phyloP scores from a whole-genome alignment of 2,888 invertebrate genomes.

The Leucophenga maculata region DNA sequence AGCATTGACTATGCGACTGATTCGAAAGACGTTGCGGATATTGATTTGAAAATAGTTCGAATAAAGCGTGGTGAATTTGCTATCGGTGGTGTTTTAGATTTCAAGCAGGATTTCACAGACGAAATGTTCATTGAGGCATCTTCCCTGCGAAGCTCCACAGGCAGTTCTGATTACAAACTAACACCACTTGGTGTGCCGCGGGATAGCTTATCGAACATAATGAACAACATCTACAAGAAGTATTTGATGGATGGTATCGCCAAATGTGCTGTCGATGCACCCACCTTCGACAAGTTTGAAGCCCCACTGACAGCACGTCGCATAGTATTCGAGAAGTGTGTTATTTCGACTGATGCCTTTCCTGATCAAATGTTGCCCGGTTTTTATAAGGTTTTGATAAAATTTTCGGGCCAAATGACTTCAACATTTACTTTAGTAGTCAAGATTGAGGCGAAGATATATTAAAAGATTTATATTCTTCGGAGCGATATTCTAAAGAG shows the following conservation, averaged over 20 bases:
- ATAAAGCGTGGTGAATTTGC: background rate
- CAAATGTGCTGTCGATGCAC: background rate
- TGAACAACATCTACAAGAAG: conserved; percentile 9
- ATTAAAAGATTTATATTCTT: background rate
- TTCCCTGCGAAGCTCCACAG: conserved; percentile 6
- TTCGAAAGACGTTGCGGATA: background rate
- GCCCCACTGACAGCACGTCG: background rate
- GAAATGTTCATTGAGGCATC: background rate
- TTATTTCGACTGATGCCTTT: conserved; percentile 5
- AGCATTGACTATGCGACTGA: conserved; percentile 1
- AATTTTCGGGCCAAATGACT: background rate
- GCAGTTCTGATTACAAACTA: conserved; percentile 14
- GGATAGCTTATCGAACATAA: background rate
- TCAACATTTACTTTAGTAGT: background rate
- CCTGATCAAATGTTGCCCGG: conserved; percentile 1
- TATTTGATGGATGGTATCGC: background rate
- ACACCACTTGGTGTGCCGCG: conserved; percentile 4
- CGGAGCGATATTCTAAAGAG: too few relatives aligned
- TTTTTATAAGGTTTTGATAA: conserved; percentile 2
- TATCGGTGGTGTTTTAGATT: background rate
- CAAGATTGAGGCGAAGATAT: conserved; percentile 3
- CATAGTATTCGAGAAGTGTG: conserved; percentile 1
- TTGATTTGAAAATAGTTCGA: conserved; percentile 10
- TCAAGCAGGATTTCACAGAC: background rate
- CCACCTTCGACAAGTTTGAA: background rate